Evolutionary conservation across 2,888 invertebrate genomes (phyloP).

Genomic region (Macaria liturata): DNA sequence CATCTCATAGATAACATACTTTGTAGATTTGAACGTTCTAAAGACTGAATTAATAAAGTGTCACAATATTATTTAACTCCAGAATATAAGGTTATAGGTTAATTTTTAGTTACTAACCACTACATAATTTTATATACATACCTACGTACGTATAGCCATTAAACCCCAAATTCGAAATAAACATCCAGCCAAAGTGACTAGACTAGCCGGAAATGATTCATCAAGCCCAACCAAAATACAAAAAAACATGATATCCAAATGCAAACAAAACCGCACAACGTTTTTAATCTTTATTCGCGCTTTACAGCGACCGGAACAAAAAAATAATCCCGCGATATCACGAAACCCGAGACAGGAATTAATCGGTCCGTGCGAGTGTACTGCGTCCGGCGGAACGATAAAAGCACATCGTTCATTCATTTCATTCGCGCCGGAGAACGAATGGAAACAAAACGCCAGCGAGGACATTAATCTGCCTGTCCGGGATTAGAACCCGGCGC

Average conservation of each 20-base stretch:
- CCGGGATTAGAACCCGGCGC: slow-evolving; percentile 19
- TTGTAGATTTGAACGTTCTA: too few species aligned
- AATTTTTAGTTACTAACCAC: too few species aligned
- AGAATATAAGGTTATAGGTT: too few species aligned
- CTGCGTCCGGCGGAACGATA: slow-evolving; percentile 30
- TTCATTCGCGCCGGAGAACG: slow-evolving; percentile 34
- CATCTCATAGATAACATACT: too few species aligned
- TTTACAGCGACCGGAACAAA: slow-evolving; percentile 25
- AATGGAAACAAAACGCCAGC: slow-evolving; percentile 41
- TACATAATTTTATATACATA: too few species aligned
- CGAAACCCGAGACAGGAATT: slow-evolving; percentile 33
- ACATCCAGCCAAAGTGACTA: too few species aligned
- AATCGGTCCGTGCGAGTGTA: slow-evolving; percentile 29
- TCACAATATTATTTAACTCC: too few species aligned
- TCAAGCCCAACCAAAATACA: slow-evolving; percentile 14
- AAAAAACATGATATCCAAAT: slow-evolving; percentile 15
- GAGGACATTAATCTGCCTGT: slow-evolving; percentile 39
- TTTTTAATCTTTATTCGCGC: slow-evolving; percentile 26
- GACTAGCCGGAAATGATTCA: slow-evolving; percentile 6
- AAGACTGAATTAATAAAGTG: too few species aligned
- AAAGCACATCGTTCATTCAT: slow-evolving; percentile 36
- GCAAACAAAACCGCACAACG: slow-evolving; percentile 18
- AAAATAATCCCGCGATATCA: slow-evolving; percentile 31
- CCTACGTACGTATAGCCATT: too few species aligned
- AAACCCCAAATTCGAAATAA: too few species aligned